Evolutionary conservation across 2,113 vertebrate genomes (phyloP).

Genomic region (Echinops telfairi): DNA sequence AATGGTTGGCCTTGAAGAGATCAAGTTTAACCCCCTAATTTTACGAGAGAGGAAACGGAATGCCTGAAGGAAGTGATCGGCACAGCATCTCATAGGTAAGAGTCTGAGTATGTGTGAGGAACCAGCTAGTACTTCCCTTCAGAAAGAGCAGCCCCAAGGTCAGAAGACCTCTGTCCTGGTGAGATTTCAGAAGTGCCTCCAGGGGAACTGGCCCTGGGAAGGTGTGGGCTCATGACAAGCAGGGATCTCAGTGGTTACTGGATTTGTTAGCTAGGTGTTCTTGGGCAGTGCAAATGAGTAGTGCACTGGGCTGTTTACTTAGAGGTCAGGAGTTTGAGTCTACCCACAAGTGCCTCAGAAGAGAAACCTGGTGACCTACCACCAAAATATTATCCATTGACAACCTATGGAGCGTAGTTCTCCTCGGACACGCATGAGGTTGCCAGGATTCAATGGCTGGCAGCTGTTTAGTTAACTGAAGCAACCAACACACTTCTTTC

Average conservation of each 20-base stretch:
- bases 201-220: not conserved
- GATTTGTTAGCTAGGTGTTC: not conserved
- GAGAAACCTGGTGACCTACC: not conserved
- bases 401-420: not conserved
- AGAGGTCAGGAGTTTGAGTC: not conserved
- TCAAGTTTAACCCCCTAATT: not conserved
- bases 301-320: not conserved
- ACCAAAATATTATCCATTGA: not conserved
- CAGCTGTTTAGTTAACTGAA: not conserved
- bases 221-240: not conserved
- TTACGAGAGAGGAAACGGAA: conserved; percentile 3
- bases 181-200: not conserved
- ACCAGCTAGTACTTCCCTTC: not conserved
- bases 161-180: not conserved
- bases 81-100: not conserved
- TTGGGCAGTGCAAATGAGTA: not conserved
- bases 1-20: not conserved
- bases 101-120: not conserved
- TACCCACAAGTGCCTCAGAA: not conserved
- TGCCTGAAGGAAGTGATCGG: not conserved
- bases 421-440: not conserved
- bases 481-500: not conserved
- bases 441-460: not conserved
- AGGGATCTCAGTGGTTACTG: not conserved
- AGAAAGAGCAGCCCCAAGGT: not conserved